Evolutionary conservation across 2,888 invertebrate genomes (phyloP), one percentile per base, ranked within the genome.

Genomic region (Sinelater perroti): DNA sequence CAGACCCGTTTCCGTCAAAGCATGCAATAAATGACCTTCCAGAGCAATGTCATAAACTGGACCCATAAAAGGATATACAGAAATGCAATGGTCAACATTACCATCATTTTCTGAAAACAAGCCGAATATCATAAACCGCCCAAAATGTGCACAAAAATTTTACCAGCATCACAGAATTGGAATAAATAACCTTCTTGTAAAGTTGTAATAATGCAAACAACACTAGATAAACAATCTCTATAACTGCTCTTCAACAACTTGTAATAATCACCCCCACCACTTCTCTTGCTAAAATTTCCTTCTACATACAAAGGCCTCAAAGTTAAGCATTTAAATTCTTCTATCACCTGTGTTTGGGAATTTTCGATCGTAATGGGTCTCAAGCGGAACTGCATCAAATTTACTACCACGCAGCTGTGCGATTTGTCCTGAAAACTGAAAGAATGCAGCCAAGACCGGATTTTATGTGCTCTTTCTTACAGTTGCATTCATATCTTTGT

Each of bases 171-270:
- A 49, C 82, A 80, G 67, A 89, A 87, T 67, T 88, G 86, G 73
- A 89, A 90, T 52, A 91, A 77, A 74, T 87, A 90, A 8, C 90
- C 91, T 71, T 89, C 88, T 69, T 86, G 85, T 18, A 82, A 80
- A 0, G 87, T 85, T 35, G 83, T 87, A 67, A 87, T 80, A 70
- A 88, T 79, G 62, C 86, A 86, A 21, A 83, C 82, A 31, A 87
- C 79, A 3, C 87, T 87, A 46, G 83, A 82, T 40, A 87, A 79
- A 52, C 81, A 78, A 61, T 80, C 79, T 65, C 84, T 81, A 62
- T 79, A 81, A 1, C 80, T 78, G 1, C 87, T 87, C 60, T 80
- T 81, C 1, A 87, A 67, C 3, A 77, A 74, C 1, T 76, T 78
- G 13, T 59, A 53, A 26, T 13, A 35, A 11, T 69, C 67, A 2